Conservation (phyloP, 2,888 invertebrate genomes). For the Cinara cedri region DNA sequence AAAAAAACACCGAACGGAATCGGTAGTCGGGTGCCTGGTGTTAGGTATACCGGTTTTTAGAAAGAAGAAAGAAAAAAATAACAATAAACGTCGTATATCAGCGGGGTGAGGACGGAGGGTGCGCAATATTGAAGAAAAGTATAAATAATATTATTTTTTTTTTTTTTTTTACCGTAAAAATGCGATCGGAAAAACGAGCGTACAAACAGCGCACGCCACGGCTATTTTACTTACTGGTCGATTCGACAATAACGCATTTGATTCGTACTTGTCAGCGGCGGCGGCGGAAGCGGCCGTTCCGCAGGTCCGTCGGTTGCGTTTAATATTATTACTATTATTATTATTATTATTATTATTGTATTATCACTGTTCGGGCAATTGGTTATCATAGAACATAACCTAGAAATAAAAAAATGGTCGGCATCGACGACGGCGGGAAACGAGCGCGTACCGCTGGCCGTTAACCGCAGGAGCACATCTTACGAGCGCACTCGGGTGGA, state of each 20-base stretch:
- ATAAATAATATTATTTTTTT: too few relatives aligned
- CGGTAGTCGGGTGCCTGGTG: too few relatives aligned
- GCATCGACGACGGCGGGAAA: slow-evolving; percentile 20
- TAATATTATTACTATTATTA: too few relatives aligned
- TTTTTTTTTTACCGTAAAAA: too few relatives aligned
- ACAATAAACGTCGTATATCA: too few relatives aligned
- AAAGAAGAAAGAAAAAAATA: too few relatives aligned
- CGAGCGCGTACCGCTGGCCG: neutral
- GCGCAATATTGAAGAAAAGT: neutral
- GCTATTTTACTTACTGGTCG: slow-evolving; percentile 42
- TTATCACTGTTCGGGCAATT: slow-evolving; percentile 23
- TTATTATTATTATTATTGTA: neutral
- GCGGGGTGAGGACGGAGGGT: too few relatives aligned
- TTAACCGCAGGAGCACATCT: neutral
- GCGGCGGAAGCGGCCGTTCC: slow-evolving; percentile 5
- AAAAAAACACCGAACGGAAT: too few relatives aligned
- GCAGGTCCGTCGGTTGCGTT: slow-evolving; percentile 13
- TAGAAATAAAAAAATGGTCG: slow-evolving; percentile 26
- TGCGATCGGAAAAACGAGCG: neutral
- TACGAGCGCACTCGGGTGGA: too few relatives aligned
- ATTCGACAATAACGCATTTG: slow-evolving; percentile 18
- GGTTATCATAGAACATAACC: slow-evolving; percentile 50
- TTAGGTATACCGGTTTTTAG: too few relatives aligned
- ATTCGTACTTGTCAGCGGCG: neutral
- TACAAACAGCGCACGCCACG: neutral